Evolutionary conservation across 2,888 invertebrate genomes (phyloP), one percentile per base, ranked within the genome.

Genomic region (Drosophila monieri): DNA sequence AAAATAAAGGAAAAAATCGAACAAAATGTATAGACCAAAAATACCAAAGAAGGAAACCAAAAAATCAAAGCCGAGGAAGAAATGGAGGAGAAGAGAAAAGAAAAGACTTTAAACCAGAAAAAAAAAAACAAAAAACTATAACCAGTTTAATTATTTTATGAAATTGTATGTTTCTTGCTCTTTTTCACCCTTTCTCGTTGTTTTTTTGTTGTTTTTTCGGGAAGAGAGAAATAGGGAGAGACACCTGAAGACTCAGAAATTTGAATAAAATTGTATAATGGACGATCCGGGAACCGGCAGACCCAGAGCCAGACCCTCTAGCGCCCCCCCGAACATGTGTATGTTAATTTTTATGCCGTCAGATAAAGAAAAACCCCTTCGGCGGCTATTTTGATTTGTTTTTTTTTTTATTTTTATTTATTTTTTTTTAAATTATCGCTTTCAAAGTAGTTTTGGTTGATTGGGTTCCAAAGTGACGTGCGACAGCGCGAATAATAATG

Each of bases 111-210:
- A 6, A 37, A 21, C 62, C 67, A 72, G 69, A 66, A 73, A 87
- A 71, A 79, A 73, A 74, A 86, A n/a, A n/a, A n/a, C n/a, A n/a
- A n/a, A n/a, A n/a, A n/a, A n/a, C n/a, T n/a, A n/a, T 86, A 84
- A 84, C 83, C 83, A 84, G 88, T 84, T 83, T 85, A 83, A 88
- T 84, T 83, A 86, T 83, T 88, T 77, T 77, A 74, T 83, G 77
- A 88, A 87, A 83, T 79, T 78, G 67, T 78, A 70, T 79, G 67
- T 78, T 59, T 62, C 49, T 70, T 41, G 54, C 37, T 61, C 54
- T 61, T 46, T 44, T 71, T 61, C 39, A 48, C 60, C 61, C 61
- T 53, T 75, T 75, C 64, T 60, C 43, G 46, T 57, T 12, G 25
- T 18, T 32, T 25, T 59, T 27, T n/a, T n/a, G n/a, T n/a, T n/a